These are phyloP conservation scores for Pollenia griseotomentosa DNA, from an alignment of 2,888 invertebrate genomes.

Conservation along the genomic window DNA sequence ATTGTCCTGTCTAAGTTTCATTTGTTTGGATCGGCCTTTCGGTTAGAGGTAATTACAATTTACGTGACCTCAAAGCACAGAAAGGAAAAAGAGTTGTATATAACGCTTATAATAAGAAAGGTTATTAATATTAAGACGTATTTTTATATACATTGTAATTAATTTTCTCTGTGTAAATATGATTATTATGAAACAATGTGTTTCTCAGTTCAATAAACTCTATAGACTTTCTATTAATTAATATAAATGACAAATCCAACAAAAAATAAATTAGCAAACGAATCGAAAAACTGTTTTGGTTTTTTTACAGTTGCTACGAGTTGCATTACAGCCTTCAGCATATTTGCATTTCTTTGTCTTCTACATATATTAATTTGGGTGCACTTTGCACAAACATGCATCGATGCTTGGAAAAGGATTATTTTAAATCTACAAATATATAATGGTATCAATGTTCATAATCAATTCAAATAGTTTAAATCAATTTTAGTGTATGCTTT, in stretches of 20 bases:
- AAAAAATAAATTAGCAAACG: not conserved
- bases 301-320: not conserved
- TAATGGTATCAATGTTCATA: slow-evolving; percentile 21
- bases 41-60: too few species aligned
- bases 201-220: slow-evolving; percentile 42
- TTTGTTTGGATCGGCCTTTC: too few species aligned
- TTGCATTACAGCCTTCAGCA: not conserved
- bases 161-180: not conserved
- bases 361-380: not conserved
- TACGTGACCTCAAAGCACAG: too few species aligned
- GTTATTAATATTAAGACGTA: too few species aligned
- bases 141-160: too few species aligned
- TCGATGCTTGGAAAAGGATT: not conserved
- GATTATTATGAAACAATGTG: not conserved
- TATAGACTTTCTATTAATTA: slow-evolving; percentile 19
- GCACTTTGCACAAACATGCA: not conserved
- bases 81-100: too few species aligned
- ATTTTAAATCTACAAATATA: slow-evolving; percentile 26
- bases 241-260: not conserved
- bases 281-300: not conserved
- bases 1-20: too few species aligned
- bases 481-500: slow-evolving; percentile 21
- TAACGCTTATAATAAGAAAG: too few species aligned
- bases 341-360: not conserved
- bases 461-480: slow-evolving; percentile 50